phyloP scores from a whole-genome alignment of 2,888 invertebrate genomes.

The Himalopsyche anomala region DNA sequence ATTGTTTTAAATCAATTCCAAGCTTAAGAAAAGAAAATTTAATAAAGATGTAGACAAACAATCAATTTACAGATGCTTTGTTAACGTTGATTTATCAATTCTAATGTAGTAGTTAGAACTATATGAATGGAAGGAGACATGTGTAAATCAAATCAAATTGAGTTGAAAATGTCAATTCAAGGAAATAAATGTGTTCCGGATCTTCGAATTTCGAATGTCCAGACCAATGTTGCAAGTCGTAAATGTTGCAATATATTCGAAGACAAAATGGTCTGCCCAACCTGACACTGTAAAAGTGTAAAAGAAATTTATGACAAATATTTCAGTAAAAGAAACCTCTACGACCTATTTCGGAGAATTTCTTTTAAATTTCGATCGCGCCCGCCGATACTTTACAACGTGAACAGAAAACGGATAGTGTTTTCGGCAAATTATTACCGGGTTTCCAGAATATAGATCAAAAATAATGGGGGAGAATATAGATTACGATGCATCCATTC shows the following conservation, averaged over 20 bases:
- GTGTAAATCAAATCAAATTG: conserved; percentile 9
- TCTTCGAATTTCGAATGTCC: conserved; percentile 6
- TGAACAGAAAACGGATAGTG: background rate
- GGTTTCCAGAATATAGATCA: background rate
- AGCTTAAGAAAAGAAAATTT: too few relatives aligned
- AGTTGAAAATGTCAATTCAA: background rate
- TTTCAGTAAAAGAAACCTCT: conserved; percentile 4
- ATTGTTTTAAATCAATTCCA: too few relatives aligned
- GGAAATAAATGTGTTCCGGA: background rate
- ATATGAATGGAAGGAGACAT: background rate
- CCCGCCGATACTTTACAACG: background rate
- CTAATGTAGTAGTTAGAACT: background rate
- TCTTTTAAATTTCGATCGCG: background rate
- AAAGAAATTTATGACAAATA: conserved; percentile 27
- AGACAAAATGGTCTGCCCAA: background rate
- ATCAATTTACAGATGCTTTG: too few relatives aligned
- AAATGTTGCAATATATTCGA: conserved; percentile 5
- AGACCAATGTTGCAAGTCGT: background rate
- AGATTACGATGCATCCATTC: too few relatives aligned
- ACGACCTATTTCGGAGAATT: conserved; percentile 21
- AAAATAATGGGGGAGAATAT: background rate
- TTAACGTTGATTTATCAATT: too few relatives aligned
- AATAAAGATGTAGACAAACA: too few relatives aligned
- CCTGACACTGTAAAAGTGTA: background rate
- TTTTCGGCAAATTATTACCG: conserved; percentile 10